Evolutionary conservation across 2,797 vertebrate genomes (phyloP), one percentile per base, ranked within the genome.

Genomic region (Benthosema pterotum): DNA sequence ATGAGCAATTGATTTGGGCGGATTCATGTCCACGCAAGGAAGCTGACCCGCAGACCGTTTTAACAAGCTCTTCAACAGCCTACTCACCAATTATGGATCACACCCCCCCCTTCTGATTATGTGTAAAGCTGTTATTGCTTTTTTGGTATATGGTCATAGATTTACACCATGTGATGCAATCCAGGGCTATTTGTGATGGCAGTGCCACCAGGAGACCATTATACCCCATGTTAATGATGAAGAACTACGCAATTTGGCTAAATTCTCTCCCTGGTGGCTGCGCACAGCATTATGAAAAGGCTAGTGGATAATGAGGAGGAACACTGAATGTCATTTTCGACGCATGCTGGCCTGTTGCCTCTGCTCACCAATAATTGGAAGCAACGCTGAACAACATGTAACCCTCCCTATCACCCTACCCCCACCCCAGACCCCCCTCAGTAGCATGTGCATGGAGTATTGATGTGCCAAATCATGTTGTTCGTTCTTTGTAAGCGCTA

Each of bases 391-490:
- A 22, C 48, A 53, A 63, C 55, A 16, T 58, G 52, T 17, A 63
- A 57, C 52, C 66, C 51, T 25, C 22, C 25, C 51, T 1, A 12
- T 57, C 42, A 48, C 57, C 62, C 60, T 48, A 78, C 78, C 67
- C 63, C 72, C 8, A 38, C 32, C 7, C 11, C 32, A 2, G 11
- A 38, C 1, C 32, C 9, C 32, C 32, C 32, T 38, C 1, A 38
- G 32, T 38, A 79, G 65, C 56, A 67, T 78, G 52, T 28, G 52
- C 22, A 69, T 63, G 3, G 73, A 82, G 74, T 71, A 74, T 67
- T 68, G 54, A 79, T 79, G 57, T 15, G 60, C 16, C 14, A 15
- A 19, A 46, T 53, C 53, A 42, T 70, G 53, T 71, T 46, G 8
- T 52, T 15, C 0, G 3, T 48, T 13, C 57, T 42, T 53, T 55